Conservation (phyloP, 1,140 invertebrate species). For the Polypedilum vanderplanki region DNA sequence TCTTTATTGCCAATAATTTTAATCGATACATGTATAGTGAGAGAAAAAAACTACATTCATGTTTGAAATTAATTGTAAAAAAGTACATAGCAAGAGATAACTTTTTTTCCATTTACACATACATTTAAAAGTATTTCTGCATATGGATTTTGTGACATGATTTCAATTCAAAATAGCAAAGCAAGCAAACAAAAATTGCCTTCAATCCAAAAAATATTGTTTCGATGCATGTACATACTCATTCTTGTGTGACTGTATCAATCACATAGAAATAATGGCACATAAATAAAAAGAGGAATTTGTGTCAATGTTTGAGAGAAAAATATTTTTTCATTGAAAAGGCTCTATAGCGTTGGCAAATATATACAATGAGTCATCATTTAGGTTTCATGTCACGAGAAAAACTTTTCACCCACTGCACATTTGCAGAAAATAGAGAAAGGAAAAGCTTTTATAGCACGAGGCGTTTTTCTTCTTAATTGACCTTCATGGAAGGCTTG, state of each 20-base stretch:
- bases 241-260: background rate
- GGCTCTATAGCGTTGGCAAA: background rate
- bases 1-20: too few relatives aligned
- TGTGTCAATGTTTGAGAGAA: background rate
- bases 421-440: background rate
- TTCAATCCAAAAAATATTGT: background rate
- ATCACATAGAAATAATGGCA: conserved; percentile 7
- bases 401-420: background rate
- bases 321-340: background rate
- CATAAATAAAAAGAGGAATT: background rate
- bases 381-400: background rate
- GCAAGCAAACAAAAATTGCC: background rate
- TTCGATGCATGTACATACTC: background rate
- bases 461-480: conserved; percentile 1
- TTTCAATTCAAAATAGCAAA: background rate
- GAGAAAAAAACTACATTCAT: too few relatives aligned
- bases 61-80: too few relatives aligned
- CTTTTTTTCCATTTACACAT: background rate
- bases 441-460: background rate
- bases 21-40: too few relatives aligned
- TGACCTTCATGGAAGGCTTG: conserved; percentile 3
- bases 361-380: background rate
- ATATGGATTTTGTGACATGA: background rate
- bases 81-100: background rate
- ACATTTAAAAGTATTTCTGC: background rate